These are phyloP conservation scores for Drosophila santomea DNA, from an alignment of 1,140 invertebrate species.

Conservation along the genomic window DNA sequence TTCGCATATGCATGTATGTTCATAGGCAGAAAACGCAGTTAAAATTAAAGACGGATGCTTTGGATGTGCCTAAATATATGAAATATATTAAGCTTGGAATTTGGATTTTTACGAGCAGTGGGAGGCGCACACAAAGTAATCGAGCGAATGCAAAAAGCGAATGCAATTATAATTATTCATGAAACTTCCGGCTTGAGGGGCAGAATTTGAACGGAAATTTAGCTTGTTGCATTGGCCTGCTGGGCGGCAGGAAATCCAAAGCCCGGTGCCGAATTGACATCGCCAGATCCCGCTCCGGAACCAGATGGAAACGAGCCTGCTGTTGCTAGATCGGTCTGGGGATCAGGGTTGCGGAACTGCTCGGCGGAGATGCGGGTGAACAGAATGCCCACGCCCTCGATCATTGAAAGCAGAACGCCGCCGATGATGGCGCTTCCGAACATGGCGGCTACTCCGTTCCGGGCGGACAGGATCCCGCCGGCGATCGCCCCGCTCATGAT, in stretches of 20 bases:
- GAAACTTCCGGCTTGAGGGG: not conserved
- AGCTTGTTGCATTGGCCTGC: not conserved
- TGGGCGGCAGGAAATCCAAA: slow-evolving; percentile 2
- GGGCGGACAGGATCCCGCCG: slow-evolving; percentile 96
- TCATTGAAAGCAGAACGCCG: slow-evolving; percentile 96
- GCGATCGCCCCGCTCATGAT: slow-evolving; percentile 98
- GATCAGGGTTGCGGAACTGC: slow-evolving; percentile 91
- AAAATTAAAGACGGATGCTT: not conserved
- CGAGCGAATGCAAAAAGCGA: not conserved
- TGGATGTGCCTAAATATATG: not conserved
- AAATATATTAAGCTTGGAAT: not conserved
- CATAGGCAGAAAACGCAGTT: not conserved
- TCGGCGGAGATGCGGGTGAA: slow-evolving; percentile 95
- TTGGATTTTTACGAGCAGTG: not conserved
- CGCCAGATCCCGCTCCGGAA: not conserved
- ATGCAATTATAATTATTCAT: not conserved
- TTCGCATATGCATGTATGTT: too few species aligned
- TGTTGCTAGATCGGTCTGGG: not conserved
- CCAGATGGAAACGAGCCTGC: not conserved
- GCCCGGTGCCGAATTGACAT: not conserved
- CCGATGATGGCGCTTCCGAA: slow-evolving; percentile 97
- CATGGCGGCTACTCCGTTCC: slow-evolving; percentile 97
- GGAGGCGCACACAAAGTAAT: not conserved
- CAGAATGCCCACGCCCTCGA: slow-evolving; percentile 98
- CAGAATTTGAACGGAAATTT: not conserved